Base-by-base conservation (phyloP, 2,113 vertebrate genomes). In the Pterocles burchelli region DNA sequence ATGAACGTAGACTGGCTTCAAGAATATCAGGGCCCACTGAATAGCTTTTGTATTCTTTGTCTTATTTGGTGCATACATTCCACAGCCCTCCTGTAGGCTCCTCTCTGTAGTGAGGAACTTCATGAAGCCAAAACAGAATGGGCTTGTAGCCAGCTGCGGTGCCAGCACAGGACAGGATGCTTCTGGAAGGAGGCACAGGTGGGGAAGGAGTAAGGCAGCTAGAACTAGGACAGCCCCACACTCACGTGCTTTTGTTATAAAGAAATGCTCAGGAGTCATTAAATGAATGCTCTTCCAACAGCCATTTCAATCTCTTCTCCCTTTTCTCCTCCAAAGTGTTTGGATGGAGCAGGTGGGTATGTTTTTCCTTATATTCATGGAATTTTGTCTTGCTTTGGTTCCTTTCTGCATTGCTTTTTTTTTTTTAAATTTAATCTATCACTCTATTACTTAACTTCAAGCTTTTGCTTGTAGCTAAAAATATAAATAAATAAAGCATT, bases 401-500 rank as follows among this genome's bases (percentile, higher is more conserved):
- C 26, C 57, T 74, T 85, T 46, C 36, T 89, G 46, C 24, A 21
- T 25, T 68, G 36, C 12, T 41, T 41, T 41, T 41, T 41, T 41
- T 86, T 54, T 93, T 59, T 28, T 1, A 0, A 92, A 80, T 21
- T 72, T 36, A 52, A 81, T 83, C 41, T 78, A 78, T 48, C n/a
- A 78, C 65, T 92, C 80, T 74, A 88, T 68, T 84, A 83, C 76
- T 81, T 70, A 61, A 63, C 55, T 65, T 94, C 68, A 74, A 62
- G 72, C 34, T 89, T 85, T 93, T 88, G 45, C 65, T 83, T 95
- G 84, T 76, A 93, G 71, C 66, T 89, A 88, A 95, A 96, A 88
- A 88, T 95, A 94, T 74, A 96, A 97, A 93, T 93, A 97, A 97
- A 87, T 95, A 75, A 95, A 80, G 38, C 76, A 49, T 87, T 95